Conservation (phyloP, 2,888 invertebrate species). For the Dryobotodes eremita region DNA sequence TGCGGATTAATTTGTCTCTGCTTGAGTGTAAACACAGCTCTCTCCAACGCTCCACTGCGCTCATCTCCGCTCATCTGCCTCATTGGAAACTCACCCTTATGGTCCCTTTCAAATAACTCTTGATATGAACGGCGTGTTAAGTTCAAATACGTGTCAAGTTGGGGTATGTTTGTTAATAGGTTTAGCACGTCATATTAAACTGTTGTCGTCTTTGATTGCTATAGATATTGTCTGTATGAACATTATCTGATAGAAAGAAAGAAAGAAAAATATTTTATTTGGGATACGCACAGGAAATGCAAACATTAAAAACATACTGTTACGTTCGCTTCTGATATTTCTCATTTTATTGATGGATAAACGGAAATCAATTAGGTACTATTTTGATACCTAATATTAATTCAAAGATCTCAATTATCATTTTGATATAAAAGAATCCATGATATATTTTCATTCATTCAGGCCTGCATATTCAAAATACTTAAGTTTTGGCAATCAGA, state of each 20-base stretch:
- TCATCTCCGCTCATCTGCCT: neutral
- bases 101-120: neutral
- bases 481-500: neutral
- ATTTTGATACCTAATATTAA: neutral
- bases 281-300: no score
- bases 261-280: no score
- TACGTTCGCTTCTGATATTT: neutral
- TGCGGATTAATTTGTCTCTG: neutral
- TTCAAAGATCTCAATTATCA: neutral
- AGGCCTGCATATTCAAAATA: neutral
- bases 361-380: neutral
- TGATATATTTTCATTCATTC: neutral
- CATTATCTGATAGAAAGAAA: no score
- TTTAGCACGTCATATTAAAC: neutral
- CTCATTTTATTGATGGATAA: no score
- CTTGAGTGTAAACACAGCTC: neutral
- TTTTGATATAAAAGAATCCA: neutral
- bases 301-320: no score
- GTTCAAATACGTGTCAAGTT: slow-evolving; percentile 10
- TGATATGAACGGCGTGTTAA: slow-evolving; percentile 2
- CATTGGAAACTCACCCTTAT: neutral
- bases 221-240: neutral
- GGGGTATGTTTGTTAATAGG: neutral
- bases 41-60: neutral
- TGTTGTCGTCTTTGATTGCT: neutral